A percentile compares a stretch with the other conserved stretches of the same genome.
Conservation (phyloP, 2,888 invertebrate species). For the Pseudococcus longispinus region DNA sequence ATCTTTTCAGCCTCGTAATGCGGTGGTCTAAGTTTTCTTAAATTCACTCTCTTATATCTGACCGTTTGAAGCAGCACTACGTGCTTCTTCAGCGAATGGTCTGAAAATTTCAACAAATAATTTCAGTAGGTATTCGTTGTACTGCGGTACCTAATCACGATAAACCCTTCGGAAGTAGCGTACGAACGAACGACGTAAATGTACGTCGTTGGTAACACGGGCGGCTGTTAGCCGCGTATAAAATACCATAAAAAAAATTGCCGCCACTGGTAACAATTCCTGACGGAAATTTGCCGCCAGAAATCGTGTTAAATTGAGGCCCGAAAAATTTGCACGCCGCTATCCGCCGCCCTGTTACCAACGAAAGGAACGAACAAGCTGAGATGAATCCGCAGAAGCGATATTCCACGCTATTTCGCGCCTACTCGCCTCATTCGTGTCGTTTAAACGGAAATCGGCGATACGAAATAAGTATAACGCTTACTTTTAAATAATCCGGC, state of each 20-base stretch:
- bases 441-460: neutral
- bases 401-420: too few relatives aligned
- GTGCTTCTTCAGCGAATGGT: neutral
- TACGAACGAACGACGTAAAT: neutral
- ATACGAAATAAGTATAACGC: neutral
- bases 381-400: neutral
- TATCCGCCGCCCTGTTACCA: too few relatives aligned
- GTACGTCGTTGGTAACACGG: too few relatives aligned
- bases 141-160: too few relatives aligned
- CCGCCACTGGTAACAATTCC: too few relatives aligned
- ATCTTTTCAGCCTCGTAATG: slow-evolving; percentile 75
- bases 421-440: neutral
- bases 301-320: too few relatives aligned
- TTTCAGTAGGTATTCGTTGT: neutral
- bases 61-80: slow-evolving; percentile 16
- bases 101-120: neutral
- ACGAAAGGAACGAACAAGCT: too few relatives aligned
- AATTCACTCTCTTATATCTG: slow-evolving; percentile 74
- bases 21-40: slow-evolving; percentile 75
- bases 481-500: neutral
- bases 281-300: too few relatives aligned
- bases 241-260: too few relatives aligned
- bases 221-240: too few relatives aligned
- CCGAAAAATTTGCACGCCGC: too few relatives aligned
- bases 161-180: too few relatives aligned